Base-by-base conservation (phyloP, 2,113 vertebrate genomes). In the Odocoileus hemionus region DNA sequence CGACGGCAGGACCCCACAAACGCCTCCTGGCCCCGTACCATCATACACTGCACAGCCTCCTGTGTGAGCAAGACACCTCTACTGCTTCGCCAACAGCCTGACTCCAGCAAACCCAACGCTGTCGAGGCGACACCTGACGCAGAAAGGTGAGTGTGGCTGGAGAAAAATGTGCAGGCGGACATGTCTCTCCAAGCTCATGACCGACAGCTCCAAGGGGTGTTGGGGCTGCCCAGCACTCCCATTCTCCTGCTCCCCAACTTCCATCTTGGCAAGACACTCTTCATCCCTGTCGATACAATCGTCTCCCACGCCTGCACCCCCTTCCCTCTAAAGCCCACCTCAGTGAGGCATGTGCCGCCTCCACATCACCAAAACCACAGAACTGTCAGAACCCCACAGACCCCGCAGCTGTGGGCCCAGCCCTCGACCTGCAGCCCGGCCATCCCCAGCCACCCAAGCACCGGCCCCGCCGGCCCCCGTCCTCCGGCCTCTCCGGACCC, bases 361-460 rank as follows among this genome's bases (percentile, higher is more conserved):
- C 55, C 39, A 5, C 0, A 5, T 26, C 39, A 55, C 47, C 83
- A 33, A 64, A 64, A 80, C 21, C 54, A 55, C 39, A 6, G 45
- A 45, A 45, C 16, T n/a, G 70, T 33, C 83, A 4, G 28, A 39
- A 36, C 2, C 47, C 80, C 19, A 1, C 58, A 45, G 11, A 45
- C 52, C 43, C 14, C 16, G 47, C 45, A 1, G 2, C 26, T 4
- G 10, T 3, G 1, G 67, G 19, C 19, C n/a, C n/a, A 10, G 83
- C 7, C 17, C 6, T 3, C 19, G 7, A 50, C 87, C 67, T 23
- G 52, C 11, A 25, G 36, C 9, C 52, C 28, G 0, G 26, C 52
- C 19, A 0, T 39, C 50, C 12, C 15, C 21, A 30, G 6, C 4
- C 6, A 13, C 36, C 9, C 0, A 1, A 5, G 60, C 61, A 30